Evolutionary conservation across 2,888 invertebrate genomes (phyloP), one percentile per base, ranked within the genome.

Genomic region (Orthonevra nobilis): DNA sequence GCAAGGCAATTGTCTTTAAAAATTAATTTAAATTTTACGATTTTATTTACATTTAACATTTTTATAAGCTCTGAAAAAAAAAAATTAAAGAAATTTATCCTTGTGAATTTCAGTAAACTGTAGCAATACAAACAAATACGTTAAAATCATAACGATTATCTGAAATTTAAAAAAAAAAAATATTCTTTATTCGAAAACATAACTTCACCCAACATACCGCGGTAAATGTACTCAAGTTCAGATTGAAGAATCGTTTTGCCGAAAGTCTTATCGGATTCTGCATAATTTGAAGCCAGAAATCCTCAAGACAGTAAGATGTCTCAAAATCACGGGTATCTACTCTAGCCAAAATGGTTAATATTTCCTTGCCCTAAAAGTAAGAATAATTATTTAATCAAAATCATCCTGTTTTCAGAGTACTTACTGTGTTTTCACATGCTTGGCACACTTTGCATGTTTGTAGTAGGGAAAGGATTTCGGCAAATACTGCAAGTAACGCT

Each of bases 231-330:
- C 20, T 23, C 1, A 74, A 40, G 14, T 74, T 74, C 1, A 74
- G 12, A 7, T 12, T 12, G 6, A 74, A 74, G 20, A 74, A 52
- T 14, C 60, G 23, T 15, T 38, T 60, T 1, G 68, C 68, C 10
- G 73, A 26, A 32, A 74, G 54, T 9, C 26, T 7, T 1, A 68
- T 12, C 6, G 60, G 73, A 32, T 74, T 12, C 9, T 74, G 68
- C 73, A 68, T 60, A 10, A 74, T 42, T 60, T 74, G 73, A 0
- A 74, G 26, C 1, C 44, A 19, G 28, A 74, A 74, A 20, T 68
- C 68, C 12, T 68, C 73, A 7, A 74, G 19, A 14, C 17, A 46
- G 12, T 58, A 9, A 0, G 50, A 7, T 2, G n/a, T 1, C 14
- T 66, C 30, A n/a, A 26, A 19, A 0, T 38, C 7, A 2, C 9